A percentile compares a stretch with the other conserved stretches of the same genome.
Conservation (phyloP, 2,113 vertebrate species). For the Chauna torquata region DNA sequence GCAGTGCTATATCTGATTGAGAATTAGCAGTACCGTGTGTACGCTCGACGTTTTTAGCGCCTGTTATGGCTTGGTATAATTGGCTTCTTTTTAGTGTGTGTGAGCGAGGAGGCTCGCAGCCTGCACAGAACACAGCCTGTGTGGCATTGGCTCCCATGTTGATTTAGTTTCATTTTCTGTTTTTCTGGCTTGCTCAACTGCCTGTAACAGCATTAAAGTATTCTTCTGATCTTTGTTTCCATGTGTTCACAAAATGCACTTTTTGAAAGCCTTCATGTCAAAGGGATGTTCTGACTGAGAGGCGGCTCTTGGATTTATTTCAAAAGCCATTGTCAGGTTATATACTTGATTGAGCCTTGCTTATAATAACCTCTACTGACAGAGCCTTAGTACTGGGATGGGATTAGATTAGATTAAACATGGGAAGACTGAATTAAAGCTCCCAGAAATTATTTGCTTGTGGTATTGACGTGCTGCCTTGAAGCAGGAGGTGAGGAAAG, state of each 20-base stretch:
- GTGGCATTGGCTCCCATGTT: constrained; percentile 65
- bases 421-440: neutral
- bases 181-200: constrained; percentile 70
- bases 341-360: neutral
- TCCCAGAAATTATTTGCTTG: neutral
- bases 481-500: neutral
- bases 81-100: neutral
- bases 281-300: constrained; percentile 32
- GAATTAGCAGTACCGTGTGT: constrained; percentile 1
- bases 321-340: constrained; percentile 21
- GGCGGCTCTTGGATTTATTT: constrained; percentile 1
- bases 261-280: constrained; percentile 39
- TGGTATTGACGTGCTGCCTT: neutral
- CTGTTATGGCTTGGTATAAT: neutral
- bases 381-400: neutral
- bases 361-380: neutral
- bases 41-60: neutral
- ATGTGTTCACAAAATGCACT: constrained; percentile 40
- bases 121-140: constrained; percentile 7
- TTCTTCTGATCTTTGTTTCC: constrained; percentile 71
- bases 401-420: neutral
- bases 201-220: constrained; percentile 61
- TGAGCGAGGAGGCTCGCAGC: neutral
- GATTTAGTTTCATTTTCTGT: constrained; percentile 74
- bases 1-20: neutral